phyloP scores from a whole-genome alignment of 2,113 vertebrate genomes.

The Perca flavescens region DNA sequence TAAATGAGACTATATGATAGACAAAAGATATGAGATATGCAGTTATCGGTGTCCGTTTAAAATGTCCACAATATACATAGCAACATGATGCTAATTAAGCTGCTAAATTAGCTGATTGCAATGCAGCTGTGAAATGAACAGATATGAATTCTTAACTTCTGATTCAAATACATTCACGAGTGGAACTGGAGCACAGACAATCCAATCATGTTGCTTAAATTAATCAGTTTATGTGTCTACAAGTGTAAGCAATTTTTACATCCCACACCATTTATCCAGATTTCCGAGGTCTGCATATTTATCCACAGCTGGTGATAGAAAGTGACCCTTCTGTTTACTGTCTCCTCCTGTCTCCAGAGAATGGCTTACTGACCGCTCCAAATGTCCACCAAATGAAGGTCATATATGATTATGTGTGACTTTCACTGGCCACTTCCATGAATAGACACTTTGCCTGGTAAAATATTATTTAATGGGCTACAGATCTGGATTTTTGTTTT shows the following conservation, averaged over 20 bases:
- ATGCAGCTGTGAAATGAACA: background rate
- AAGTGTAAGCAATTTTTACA: background rate
- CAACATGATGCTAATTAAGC: background rate
- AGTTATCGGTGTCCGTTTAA: background rate
- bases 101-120: background rate
- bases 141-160: constrained; percentile 13
- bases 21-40: background rate
- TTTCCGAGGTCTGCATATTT: background rate
- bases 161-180: background rate
- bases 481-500: background rate
- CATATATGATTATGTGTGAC: background rate
- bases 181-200: background rate
- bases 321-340: background rate
- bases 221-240: constrained; percentile 2
- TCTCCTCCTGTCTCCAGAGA: background rate
- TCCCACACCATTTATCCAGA: constrained; percentile 12
- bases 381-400: constrained; percentile 9
- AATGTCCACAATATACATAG: background rate
- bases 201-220: background rate
- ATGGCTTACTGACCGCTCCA: background rate
- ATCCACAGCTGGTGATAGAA: constrained; percentile 1
- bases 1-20: too few relatives aligned
- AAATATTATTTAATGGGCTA: constrained; percentile 19
- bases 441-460: constrained; percentile 19
- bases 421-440: background rate